phyloP scores from a whole-genome alignment of 2,797 vertebrate genomes.

The Cyclura pinguis region DNA sequence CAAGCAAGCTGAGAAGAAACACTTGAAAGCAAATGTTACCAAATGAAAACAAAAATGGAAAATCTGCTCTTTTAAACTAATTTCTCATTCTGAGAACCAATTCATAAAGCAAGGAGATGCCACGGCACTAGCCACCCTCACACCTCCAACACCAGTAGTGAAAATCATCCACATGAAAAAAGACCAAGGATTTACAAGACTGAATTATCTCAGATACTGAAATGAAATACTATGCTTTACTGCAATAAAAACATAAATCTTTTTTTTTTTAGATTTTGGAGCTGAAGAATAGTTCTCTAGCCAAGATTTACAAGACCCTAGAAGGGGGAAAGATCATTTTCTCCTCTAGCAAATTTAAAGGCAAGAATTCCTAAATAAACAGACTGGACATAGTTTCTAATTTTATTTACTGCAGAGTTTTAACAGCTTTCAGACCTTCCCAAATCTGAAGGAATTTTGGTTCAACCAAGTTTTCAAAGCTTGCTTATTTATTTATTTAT shows the following conservation, averaged over 20 bases:
- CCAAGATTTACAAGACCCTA: slow-evolving; percentile 8
- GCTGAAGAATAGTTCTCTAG: not conserved
- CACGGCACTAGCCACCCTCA: not conserved
- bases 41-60: not conserved
- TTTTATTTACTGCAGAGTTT: slow-evolving; percentile 20
- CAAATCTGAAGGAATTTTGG: slow-evolving; percentile 23
- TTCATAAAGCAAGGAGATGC: slow-evolving; percentile 1
- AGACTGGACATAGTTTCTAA: slow-evolving; percentile 21
- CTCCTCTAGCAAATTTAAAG: not conserved
- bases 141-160: not conserved
- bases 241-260: slow-evolving; percentile 18
- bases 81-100: slow-evolving; percentile 4
- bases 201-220: slow-evolving; percentile 14
- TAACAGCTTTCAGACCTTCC: slow-evolving; percentile 14
- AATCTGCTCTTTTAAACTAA: not conserved
- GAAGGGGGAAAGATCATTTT: accelerated
- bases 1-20: not conserved
- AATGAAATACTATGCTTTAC: not conserved
- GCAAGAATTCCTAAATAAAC: slow-evolving; percentile 16
- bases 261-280: slow-evolving; percentile 24
- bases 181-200: not conserved
- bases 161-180: not conserved
- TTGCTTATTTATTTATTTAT: not conserved
- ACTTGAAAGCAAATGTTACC: slow-evolving; percentile 22
- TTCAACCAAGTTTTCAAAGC: slow-evolving; percentile 22